Conservation (phyloP, 1,140 invertebrate species). For the Saccostrea echinata region DNA sequence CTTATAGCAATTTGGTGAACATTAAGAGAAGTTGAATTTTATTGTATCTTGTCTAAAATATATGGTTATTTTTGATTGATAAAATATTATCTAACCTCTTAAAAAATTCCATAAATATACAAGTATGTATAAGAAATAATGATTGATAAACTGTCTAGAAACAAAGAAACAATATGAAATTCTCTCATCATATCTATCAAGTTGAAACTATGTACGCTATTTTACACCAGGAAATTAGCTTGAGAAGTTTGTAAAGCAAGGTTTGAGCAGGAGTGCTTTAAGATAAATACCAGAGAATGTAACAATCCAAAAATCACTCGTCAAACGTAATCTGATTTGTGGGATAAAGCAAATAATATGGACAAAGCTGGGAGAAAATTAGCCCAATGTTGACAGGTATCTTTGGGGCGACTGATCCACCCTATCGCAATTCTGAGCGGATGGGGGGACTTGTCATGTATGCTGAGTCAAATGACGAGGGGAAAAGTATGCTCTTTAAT, state of each 20-base stretch:
- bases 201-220: not conserved
- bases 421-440: not conserved
- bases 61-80: not conserved
- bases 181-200: not conserved
- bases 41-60: not conserved
- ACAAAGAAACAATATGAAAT: conserved; percentile 17
- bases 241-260: conserved; percentile 7
- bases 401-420: not conserved
- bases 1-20: not conserved
- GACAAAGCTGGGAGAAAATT: conserved; percentile 4
- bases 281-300: conserved; percentile 21
- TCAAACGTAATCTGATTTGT: conserved; percentile 18
- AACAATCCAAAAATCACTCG: conserved; percentile 12
- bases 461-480: not conserved
- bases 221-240: conserved; percentile 8
- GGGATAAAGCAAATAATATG: not conserved
- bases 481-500: not conserved
- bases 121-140: not conserved
- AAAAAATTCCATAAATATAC: not conserved
- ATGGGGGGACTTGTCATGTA: not conserved
- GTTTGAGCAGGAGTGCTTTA: conserved; percentile 10
- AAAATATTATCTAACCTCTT: not conserved
- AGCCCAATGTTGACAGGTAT: conserved; percentile 20
- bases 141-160: conserved; percentile 27
- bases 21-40: not conserved